Base-by-base conservation (phyloP, 2,113 vertebrate species). In the Hippocampus comes region DNA sequence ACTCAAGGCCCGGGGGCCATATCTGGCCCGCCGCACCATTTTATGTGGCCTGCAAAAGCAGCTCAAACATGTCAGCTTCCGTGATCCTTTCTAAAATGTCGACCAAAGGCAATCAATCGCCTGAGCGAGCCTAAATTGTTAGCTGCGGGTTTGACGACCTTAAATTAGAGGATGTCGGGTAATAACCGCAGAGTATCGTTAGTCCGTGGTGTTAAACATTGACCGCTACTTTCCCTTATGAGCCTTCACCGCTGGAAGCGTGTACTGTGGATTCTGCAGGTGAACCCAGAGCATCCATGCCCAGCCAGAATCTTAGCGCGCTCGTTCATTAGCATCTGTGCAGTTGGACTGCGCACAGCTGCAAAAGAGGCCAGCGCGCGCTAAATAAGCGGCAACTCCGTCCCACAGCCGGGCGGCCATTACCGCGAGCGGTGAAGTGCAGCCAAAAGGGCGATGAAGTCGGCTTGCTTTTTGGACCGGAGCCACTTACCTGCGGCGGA, bases 331-430 rank as follows among this genome's bases (percentile, higher is more conserved):
- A 53, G 73, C 78, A 63, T 77, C 72, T 71, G 72, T 30, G 63
- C 61, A 56, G 78, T 67, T 76, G 77, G 71, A 74, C 65, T 17
- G 42, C 5, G 53, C 53, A 57, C 80, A 73, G 73, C 78, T 78
- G 75, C 70, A 72, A 60, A 70, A 14, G 23, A 67, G 70, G 78
- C 78, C 78, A 74, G 48, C 59, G 70, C 49, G 68, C 72, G 75
- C 61, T 23, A 77, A 17, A 61, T 20, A 34, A 76, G 20, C 70
- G 38, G 30, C 17, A 68, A 71, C 56, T 72, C 53, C 48, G 56
- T 38, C 43, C 69, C 73, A 53, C 73, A 53, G 74, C 76, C 73
- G 49, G 67, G 10, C n/a, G 42, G 49, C 74, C 69, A 73, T 84
- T 70, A 70, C 41, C 57, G 73, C 38, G 65, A 61, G 71, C 67